Conservation (phyloP, 2,113 vertebrate species). For the Fulmarus glacialis region DNA sequence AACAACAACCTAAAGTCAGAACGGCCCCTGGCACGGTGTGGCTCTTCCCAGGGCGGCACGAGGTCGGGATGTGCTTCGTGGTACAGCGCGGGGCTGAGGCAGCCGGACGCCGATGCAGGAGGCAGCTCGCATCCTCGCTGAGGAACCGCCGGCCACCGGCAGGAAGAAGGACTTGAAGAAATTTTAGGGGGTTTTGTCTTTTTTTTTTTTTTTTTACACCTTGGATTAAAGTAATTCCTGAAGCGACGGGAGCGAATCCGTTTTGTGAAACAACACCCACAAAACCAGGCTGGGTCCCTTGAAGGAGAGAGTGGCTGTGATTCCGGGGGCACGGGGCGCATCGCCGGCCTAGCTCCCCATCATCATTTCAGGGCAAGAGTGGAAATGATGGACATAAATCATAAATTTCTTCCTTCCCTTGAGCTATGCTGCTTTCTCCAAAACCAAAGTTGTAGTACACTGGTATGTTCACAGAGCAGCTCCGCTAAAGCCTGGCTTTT, state of each 20-base stretch:
- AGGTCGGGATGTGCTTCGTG: background rate
- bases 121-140: background rate
- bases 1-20: background rate
- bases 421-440: background rate
- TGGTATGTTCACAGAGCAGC: background rate
- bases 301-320: background rate
- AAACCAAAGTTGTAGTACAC: background rate
- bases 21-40: rapidly evolving
- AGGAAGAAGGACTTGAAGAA: background rate
- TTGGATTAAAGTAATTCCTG: background rate
- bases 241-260: background rate
- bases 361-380: background rate
- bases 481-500: background rate
- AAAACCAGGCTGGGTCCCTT: background rate
- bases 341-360: background rate
- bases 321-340: rapidly evolving
- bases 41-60: background rate
- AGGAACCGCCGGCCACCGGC: background rate
- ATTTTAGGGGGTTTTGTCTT: rapidly evolving
- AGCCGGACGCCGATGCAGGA: background rate
- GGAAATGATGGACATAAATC: background rate
- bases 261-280: conserved; percentile 29
- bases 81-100: background rate
- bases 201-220: background rate
- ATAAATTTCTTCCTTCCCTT: background rate